phyloP scores from a whole-genome alignment of 2,797 vertebrate genomes.

The Hafferia zeledoni region DNA sequence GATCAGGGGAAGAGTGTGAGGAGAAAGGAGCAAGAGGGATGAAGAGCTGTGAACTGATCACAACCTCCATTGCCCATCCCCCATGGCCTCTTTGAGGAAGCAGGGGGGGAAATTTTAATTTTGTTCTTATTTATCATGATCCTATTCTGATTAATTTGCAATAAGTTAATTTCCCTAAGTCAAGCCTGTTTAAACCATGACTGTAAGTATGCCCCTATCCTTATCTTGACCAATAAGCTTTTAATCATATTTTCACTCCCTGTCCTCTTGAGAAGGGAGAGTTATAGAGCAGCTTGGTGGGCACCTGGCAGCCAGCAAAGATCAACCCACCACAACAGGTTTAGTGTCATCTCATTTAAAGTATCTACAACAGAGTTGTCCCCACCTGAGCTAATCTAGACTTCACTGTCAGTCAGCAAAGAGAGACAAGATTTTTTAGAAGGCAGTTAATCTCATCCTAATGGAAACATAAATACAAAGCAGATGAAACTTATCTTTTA shows the following conservation, averaged over 20 bases:
- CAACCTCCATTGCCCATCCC: accelerated
- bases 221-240: not conserved
- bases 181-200: accelerated
- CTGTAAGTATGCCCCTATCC: not conserved
- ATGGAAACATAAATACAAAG: not conserved
- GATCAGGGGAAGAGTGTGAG: accelerated
- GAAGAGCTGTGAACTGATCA: not conserved
- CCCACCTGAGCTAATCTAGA: not conserved
- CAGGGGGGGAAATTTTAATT: accelerated
- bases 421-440: not conserved
- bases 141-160: not conserved
- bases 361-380: not conserved
- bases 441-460: not conserved
- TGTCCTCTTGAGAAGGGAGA: not conserved
- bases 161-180: not conserved
- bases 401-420: not conserved
- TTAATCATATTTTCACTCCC: not conserved
- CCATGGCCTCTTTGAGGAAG: accelerated
- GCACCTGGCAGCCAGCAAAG: not conserved
- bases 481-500: not conserved
- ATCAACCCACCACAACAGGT: not conserved
- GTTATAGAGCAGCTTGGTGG: not conserved
- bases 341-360: not conserved
- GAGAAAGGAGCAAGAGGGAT: not conserved
- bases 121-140: not conserved